Evolutionary conservation across 64 coral and sea anemone genomes (phyloP), one percentile per base, ranked within the genome.

Genomic region (Montipora foliosa): DNA sequence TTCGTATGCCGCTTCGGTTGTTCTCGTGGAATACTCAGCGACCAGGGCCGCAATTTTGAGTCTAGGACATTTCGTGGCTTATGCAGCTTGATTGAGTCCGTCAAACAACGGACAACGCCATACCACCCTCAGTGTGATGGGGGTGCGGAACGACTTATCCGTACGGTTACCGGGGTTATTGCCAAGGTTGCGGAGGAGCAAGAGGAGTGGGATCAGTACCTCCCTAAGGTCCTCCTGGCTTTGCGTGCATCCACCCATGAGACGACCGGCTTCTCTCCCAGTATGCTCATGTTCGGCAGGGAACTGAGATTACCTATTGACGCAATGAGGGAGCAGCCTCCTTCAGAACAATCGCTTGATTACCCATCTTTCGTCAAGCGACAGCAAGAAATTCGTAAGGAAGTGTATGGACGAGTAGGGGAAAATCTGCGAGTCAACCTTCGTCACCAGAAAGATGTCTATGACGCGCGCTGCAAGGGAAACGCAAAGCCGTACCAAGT

Each of bases 41-140:
- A 91, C 67, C 89, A 91, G 67, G 89, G 78, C 8, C 5, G 75
- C 21, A 90, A 90, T 90, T 90, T 90, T 46, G 55, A 90, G 77
- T 78, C 87, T 61, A 5, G 44, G 70, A 73, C 70, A 73, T 89
- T 89, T 16, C 73, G 47, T 24, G 87, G 87, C 5, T 61, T 89
- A 62, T 89, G 75, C 74, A 61, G 78, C 20, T 19, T 79, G 75
- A 64, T 90, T 8, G 88, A 90, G 59, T 60, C 88, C 19, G 58
- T 78, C 11, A 90, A 90, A 70, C 88, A 90, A 16, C 79, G 88
- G 49, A 90, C 58, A 76, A 89, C 72, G 7, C 87, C 72, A 3
- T 88, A 87, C 14, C 85, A 88, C 85, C 85, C 67, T 51, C 87
- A 79, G 87, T 89, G 75, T 47, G 87, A 89, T 78, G 87, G 87